Conservation (phyloP, 2,113 vertebrate genomes). For the Hippocampus mohnikei region DNA sequence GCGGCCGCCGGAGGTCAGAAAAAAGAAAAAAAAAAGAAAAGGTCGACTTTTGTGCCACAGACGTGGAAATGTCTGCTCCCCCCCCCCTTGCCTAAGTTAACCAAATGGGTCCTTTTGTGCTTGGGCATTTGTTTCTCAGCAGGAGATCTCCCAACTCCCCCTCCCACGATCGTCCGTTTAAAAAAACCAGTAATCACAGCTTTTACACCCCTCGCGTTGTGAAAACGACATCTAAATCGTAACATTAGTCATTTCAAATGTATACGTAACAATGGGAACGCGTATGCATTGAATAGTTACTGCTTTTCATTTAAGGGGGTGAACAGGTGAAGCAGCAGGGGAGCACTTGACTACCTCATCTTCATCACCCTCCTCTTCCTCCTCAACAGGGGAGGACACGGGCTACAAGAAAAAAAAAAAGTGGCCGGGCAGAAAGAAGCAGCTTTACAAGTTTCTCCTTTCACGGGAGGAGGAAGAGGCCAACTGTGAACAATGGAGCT, state of each 20-base stretch:
- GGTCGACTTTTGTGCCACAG: not conserved
- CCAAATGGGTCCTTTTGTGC: not conserved
- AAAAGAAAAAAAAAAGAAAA: not conserved
- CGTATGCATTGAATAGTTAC: not conserved
- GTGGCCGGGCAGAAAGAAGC: not conserved
- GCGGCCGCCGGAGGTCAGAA: not conserved
- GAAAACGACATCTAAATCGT: not conserved
- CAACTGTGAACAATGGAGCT: not conserved
- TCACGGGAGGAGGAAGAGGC: not conserved
- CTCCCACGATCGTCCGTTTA: not conserved
- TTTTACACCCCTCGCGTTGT: not conserved
- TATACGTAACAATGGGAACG: not conserved
- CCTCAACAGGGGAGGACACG: not conserved
- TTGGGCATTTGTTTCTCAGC: not conserved
- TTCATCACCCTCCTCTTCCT: conserved; percentile 2
- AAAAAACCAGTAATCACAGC: not conserved
- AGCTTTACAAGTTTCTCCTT: not conserved
- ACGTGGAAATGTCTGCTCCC: not conserved
- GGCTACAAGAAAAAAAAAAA: not conserved
- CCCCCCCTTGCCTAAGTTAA: not conserved
- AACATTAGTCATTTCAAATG: not conserved
- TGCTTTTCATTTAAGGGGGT: not conserved
- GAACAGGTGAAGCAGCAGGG: not conserved
- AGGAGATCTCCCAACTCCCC: not conserved
- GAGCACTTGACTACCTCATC: not conserved